Percentiles rank a stretch among this genome's conserved stretches.
These are phyloP conservation scores for Steromphala cineraria DNA, from an alignment of 2,888 invertebrate genomes.

Conservation along the genomic window DNA sequence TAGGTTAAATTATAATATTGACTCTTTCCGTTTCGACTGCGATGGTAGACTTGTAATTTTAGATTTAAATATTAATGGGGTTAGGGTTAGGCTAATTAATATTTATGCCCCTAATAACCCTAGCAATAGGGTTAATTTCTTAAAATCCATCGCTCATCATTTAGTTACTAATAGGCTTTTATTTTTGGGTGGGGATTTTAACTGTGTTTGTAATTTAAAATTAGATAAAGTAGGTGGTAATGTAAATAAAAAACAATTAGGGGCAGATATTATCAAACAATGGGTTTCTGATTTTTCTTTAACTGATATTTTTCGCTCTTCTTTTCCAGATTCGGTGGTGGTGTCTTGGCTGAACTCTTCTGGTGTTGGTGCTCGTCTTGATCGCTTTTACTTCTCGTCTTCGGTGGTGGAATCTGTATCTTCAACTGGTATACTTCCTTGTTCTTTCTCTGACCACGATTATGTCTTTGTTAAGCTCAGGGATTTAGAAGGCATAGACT, in stretches of 20 bases:
- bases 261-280: not conserved
- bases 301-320: too few species aligned
- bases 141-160: not conserved
- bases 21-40: not conserved
- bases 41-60: not conserved
- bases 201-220: not conserved
- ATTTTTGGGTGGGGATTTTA: slow-evolving; percentile 8
- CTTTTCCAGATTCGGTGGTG: too few species aligned
- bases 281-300: too few species aligned
- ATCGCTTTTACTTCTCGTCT: slow-evolving; percentile 5
- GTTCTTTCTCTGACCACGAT: not conserved
- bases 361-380: not conserved
- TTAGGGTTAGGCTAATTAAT: not conserved
- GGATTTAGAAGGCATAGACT: slow-evolving; percentile 15
- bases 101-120: not conserved
- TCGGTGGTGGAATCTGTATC: not conserved
- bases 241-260: not conserved
- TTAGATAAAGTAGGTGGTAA: not conserved
- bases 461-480: slow-evolving; percentile 23
- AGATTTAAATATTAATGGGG: not conserved
- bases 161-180: not conserved
- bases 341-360: too few species aligned
- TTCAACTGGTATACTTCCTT: not conserved
- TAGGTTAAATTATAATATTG: not conserved
- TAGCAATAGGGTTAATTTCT: not conserved